Percentiles rank a stretch among this genome's conserved stretches.
Evolutionary conservation across 2,113 vertebrate species (phyloP).

Genomic region (Mus spicilegus): DNA sequence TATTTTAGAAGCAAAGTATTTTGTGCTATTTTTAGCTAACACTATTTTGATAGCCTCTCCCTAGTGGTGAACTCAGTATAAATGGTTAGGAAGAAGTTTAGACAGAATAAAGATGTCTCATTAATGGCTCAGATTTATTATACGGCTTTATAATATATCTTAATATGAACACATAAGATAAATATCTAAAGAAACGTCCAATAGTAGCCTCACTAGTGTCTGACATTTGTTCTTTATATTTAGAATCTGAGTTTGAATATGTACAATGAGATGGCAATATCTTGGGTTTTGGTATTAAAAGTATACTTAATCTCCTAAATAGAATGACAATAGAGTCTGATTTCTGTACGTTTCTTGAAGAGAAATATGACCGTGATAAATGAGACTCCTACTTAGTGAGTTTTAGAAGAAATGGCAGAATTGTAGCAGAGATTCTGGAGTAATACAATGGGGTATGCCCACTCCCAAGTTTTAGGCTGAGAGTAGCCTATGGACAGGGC

Average conservation of each 20-base stretch:
- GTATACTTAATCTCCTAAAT: neutral
- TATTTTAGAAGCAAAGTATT: neutral
- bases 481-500: too few species aligned
- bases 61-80: neutral
- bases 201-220: neutral
- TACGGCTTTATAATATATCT: neutral
- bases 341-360: neutral
- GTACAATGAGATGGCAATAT: neutral
- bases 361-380: neutral
- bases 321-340: neutral
- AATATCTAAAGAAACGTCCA: neutral
- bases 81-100: fast-evolving
- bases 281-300: neutral
- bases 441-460: fast-evolving
- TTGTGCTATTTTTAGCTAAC: neutral
- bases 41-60: neutral
- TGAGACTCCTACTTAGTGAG: neutral
- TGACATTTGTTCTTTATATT: neutral
- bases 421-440: too few species aligned
- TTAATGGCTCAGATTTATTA: neutral
- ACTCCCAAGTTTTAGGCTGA: neutral
- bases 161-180: neutral
- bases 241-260: neutral
- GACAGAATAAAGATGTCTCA: neutral
- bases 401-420: neutral